phyloP scores from a whole-genome alignment of 2,797 vertebrate species.

The Cuculus canorus region DNA sequence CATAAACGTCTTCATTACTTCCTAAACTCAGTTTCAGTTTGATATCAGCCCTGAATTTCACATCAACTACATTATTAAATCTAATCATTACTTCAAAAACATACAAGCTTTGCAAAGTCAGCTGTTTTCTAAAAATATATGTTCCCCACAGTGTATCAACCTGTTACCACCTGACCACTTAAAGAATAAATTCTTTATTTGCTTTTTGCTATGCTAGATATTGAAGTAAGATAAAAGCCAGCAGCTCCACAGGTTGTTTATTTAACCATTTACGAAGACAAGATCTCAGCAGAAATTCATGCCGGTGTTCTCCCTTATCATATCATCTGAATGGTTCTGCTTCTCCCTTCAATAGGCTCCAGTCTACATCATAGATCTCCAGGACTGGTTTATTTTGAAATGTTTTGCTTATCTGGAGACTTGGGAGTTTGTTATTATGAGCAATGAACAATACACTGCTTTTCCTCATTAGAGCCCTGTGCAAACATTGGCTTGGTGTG shows the following conservation, averaged over 20 bases:
- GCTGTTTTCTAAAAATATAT: neutral
- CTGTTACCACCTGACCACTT: neutral
- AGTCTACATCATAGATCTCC: neutral
- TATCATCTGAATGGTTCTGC: neutral
- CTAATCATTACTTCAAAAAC: neutral
- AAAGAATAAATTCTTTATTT: constrained; percentile 11
- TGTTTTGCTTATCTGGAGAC: neutral
- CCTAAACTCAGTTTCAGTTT: neutral
- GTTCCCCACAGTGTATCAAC: neutral
- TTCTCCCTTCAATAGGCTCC: neutral
- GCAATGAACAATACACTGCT: neutral
- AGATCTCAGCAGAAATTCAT: neutral
- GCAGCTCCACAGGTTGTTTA: neutral
- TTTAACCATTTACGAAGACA: neutral
- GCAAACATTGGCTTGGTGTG: neutral
- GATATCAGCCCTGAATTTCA: neutral
- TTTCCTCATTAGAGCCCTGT: neutral
- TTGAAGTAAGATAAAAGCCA: neutral
- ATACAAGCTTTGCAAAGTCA: neutral
- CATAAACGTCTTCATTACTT: neutral
- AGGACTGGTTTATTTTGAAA: neutral
- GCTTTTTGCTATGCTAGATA: neutral
- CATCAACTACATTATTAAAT: neutral
- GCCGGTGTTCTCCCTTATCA: neutral
- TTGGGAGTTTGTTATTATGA: neutral